Conservation (phyloP, 2,113 vertebrate species). For the Caretta caretta region DNA sequence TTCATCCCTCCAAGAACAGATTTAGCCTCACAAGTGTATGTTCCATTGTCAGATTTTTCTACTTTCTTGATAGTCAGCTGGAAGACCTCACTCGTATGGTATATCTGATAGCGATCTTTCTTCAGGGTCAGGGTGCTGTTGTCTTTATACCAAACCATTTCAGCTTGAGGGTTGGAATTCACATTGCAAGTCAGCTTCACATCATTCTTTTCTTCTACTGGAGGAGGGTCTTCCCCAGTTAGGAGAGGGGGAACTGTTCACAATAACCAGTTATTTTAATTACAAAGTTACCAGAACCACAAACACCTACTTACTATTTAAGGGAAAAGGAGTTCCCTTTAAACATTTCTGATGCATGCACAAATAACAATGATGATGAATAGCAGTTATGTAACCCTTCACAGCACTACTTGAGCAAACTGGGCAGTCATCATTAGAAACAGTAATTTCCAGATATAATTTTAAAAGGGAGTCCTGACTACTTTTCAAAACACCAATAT, state of each 20-base stretch:
- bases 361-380: background rate
- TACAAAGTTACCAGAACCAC: background rate
- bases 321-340: background rate
- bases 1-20: background rate
- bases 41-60: slow-evolving; percentile 74
- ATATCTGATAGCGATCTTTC: slow-evolving; percentile 43
- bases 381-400: background rate
- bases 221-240: slow-evolving; percentile 49
- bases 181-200: slow-evolving; percentile 69
- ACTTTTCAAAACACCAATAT: background rate
- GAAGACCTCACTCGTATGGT: slow-evolving; percentile 61
- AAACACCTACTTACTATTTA: background rate
- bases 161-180: slow-evolving; percentile 81
- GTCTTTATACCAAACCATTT: slow-evolving; percentile 74
- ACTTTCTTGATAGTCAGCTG: slow-evolving; percentile 69
- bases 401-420: background rate
- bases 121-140: slow-evolving; percentile 35
- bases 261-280: slow-evolving; percentile 14
- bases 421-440: background rate
- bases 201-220: slow-evolving; percentile 9
- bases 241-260: slow-evolving; percentile 75
- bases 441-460: background rate
- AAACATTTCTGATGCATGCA: background rate
- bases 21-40: slow-evolving; percentile 71
- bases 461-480: background rate